These are phyloP conservation scores for Actinernus sp. DNA, from an alignment of 92 coral and sea anemone species.

Conservation along the genomic window DNA sequence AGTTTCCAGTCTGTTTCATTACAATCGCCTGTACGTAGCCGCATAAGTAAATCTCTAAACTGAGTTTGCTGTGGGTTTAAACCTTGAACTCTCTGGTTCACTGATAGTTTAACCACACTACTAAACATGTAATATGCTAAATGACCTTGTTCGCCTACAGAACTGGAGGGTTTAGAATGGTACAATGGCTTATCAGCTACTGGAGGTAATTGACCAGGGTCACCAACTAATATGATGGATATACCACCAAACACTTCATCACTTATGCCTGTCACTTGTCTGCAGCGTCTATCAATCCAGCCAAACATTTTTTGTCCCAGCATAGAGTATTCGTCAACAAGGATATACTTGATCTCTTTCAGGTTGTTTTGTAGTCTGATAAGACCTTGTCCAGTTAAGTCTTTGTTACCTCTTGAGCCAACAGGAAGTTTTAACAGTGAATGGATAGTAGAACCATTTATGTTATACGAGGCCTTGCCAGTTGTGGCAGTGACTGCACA, in stretches of 20 bases:
- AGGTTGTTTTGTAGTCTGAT: constrained; percentile 40
- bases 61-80: constrained; percentile 18
- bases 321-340: constrained; percentile 65
- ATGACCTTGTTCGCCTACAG: constrained; percentile 61
- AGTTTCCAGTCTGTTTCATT: constrained; percentile 59
- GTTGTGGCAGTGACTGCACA: constrained; percentile 19
- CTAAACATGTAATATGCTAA: constrained; percentile 59
- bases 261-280: constrained; percentile 45
- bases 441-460: constrained; percentile 51
- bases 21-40: constrained; percentile 44
- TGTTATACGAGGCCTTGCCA: constrained; percentile 34
- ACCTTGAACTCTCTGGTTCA: constrained; percentile 58
- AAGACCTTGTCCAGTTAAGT: constrained; percentile 54
- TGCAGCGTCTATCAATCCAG: constrained; percentile 60
- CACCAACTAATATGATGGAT: constrained; percentile 44
- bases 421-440: constrained; percentile 64
- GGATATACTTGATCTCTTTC: constrained; percentile 17
- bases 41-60: constrained; percentile 33
- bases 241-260: constrained; percentile 31
- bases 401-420: constrained; percentile 45
- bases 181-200: constrained; percentile 56
- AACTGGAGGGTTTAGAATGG: constrained; percentile 49
- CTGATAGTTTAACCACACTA: constrained; percentile 36
- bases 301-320: constrained; percentile 57
- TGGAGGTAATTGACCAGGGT: constrained; percentile 60